Conservation (phyloP, 2,113 vertebrate species). For the Nettapus auritus region DNA sequence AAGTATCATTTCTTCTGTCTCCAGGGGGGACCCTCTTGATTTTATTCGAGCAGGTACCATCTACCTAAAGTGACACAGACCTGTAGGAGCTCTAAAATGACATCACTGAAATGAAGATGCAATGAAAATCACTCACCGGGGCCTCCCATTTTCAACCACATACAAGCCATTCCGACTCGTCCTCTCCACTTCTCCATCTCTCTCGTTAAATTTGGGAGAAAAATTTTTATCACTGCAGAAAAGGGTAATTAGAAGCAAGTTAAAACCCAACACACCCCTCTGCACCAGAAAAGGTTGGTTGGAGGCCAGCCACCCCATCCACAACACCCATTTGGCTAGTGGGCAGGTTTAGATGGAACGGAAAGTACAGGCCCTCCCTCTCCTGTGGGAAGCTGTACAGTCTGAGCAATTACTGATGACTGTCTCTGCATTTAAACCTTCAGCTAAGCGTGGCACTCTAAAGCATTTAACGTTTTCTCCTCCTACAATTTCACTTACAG, state of each 20-base stretch:
- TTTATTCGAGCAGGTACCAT: not conserved
- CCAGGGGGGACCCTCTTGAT: not conserved
- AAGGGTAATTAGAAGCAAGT: not conserved
- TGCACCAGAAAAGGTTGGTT: not conserved
- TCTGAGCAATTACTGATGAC: not conserved
- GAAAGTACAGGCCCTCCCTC: not conserved
- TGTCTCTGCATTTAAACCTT: not conserved
- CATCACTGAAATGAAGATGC: not conserved
- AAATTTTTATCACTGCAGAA: conserved; percentile 74
- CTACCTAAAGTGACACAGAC: not conserved
- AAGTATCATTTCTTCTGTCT: not conserved
- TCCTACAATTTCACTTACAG: not conserved
- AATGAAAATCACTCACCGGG: conserved; percentile 66
- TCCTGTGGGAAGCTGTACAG: not conserved
- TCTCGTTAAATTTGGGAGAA: conserved; percentile 83
- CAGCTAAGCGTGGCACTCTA: not conserved
- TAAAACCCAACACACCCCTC: not conserved
- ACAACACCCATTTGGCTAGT: not conserved
- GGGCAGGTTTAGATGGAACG: not conserved
- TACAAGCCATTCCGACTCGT: conserved; percentile 79
- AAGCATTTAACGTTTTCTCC: not conserved
- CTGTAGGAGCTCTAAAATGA: not conserved
- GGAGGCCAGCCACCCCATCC: not conserved
- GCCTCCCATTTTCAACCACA: conserved; percentile 54
- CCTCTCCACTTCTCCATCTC: conserved; percentile 84